Percentiles rank a stretch among this genome's conserved stretches.
Evolutionary conservation across 2,113 vertebrate genomes (phyloP).

Genomic region (Spheniscus mendiculus): DNA sequence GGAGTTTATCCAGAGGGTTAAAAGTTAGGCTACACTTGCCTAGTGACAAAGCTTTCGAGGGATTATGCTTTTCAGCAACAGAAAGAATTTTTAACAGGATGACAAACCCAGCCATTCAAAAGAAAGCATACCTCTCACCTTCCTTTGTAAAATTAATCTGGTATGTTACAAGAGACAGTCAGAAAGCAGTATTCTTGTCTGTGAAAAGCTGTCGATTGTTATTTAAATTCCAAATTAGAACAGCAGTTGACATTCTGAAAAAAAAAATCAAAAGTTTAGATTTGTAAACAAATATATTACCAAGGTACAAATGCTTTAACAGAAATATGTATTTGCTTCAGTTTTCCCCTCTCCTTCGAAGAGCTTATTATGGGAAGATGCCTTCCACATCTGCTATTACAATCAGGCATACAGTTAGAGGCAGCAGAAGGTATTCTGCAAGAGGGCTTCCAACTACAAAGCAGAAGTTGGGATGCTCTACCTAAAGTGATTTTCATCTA

Average conservation of each 20-base stretch:
- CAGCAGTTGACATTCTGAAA: background rate
- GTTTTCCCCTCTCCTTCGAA: background rate
- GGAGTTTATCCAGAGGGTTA: background rate
- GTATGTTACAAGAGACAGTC: background rate
- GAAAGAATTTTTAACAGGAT: background rate
- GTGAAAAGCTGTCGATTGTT: background rate
- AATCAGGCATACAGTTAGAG: background rate
- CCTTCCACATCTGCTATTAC: background rate
- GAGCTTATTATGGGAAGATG: background rate
- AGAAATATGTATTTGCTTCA: background rate
- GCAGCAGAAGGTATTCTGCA: background rate
- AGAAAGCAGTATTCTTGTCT: background rate
- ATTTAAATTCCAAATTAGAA: background rate
- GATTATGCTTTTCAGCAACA: background rate
- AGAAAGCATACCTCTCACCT: background rate
- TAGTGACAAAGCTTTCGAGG: background rate
- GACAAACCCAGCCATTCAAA: background rate
- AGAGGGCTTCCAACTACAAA: background rate
- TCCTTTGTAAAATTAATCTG: background rate
- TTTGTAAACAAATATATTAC: background rate
- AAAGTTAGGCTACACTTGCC: background rate
- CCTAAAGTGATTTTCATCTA: background rate
- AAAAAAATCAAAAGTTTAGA: background rate
- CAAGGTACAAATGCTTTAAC: background rate
- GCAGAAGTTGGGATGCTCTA: background rate